phyloP scores from a whole-genome alignment of 2,888 invertebrate genomes.

The Leucophenga montana region DNA sequence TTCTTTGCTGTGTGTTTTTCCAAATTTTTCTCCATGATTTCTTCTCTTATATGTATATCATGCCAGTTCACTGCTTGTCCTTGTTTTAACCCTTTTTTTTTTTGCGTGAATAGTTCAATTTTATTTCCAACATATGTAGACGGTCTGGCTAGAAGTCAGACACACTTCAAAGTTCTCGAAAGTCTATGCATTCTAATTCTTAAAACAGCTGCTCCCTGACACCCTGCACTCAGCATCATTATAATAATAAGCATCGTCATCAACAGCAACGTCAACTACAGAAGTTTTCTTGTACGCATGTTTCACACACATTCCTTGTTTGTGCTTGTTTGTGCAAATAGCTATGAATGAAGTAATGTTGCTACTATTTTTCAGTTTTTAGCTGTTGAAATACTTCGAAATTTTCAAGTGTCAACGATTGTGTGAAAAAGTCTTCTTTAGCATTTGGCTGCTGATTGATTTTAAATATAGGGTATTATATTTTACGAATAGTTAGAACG shows the following conservation, averaged over 20 bases:
- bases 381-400: neutral
- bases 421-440: neutral
- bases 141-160: neutral
- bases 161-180: neutral
- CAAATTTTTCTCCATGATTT: neutral
- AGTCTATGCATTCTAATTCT: neutral
- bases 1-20: conserved; percentile 30
- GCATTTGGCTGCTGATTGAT: neutral
- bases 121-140: neutral
- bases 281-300: neutral
- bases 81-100: conserved; percentile 36
- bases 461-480: too few relatives aligned
- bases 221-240: neutral
- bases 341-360: neutral
- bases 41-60: neutral
- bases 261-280: too few relatives aligned
- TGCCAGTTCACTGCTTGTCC: conserved; percentile 31
- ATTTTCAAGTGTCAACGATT: neutral
- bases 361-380: neutral
- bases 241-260: neutral
- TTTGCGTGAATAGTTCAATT: conserved; percentile 1
- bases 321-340: too few relatives aligned
- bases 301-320: neutral
- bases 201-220: neutral
- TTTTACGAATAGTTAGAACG: too few relatives aligned